Conservation (phyloP, 2,888 invertebrate species). For the Zele albiditarsus region DNA sequence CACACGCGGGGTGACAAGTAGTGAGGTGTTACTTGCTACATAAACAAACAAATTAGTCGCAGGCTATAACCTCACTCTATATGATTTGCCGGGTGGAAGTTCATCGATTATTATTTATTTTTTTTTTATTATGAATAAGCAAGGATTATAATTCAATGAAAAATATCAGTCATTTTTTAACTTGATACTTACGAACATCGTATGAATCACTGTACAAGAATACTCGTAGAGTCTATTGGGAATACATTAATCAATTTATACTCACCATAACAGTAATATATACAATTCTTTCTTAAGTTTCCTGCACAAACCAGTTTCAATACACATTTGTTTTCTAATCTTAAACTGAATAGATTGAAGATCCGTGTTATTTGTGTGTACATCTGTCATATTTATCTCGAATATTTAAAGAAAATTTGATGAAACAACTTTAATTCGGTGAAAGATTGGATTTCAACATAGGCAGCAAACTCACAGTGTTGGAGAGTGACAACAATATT, state of each 20-base stretch:
- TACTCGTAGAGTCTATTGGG: not conserved
- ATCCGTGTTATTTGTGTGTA: too few relatives aligned
- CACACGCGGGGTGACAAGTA: slow-evolving; percentile 60
- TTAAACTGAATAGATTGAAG: too few relatives aligned
- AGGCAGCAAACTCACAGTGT: too few relatives aligned
- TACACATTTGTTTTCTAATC: too few relatives aligned
- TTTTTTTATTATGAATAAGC: not conserved
- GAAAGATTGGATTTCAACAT: too few relatives aligned
- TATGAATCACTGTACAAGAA: not conserved
- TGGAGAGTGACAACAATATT: too few relatives aligned
- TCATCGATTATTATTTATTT: not conserved
- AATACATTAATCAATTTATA: not conserved
- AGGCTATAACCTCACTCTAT: slow-evolving; percentile 62
- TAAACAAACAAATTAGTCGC: slow-evolving; percentile 73
- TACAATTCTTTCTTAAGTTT: too few relatives aligned
- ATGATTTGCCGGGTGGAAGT: slow-evolving; percentile 54
- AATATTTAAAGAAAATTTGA: too few relatives aligned
- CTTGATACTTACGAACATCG: slow-evolving; percentile 1
- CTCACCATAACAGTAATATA: not conserved
- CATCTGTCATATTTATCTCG: too few relatives aligned
- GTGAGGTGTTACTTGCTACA: slow-evolving; percentile 70
- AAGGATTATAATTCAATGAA: not conserved
- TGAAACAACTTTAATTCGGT: too few relatives aligned
- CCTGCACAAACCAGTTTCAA: too few relatives aligned
- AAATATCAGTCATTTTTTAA: too few relatives aligned